A percentile compares a stretch with the other conserved stretches of the same genome.
Evolutionary conservation across 2,888 invertebrate genomes (phyloP).

Genomic region (Fragum fragum): DNA sequence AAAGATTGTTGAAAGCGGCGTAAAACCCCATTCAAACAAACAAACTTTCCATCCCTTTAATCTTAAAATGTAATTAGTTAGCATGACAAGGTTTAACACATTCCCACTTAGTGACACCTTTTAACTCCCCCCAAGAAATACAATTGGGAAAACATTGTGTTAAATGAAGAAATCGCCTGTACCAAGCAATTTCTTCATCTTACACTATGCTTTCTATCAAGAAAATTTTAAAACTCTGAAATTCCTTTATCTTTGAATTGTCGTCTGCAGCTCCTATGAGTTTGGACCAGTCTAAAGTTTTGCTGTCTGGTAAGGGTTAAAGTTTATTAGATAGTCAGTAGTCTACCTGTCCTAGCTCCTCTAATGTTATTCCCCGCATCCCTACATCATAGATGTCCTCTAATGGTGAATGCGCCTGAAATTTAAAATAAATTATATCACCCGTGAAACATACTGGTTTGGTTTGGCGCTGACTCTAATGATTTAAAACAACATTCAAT

Average conservation of each 20-base stretch:
- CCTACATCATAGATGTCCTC: conserved; percentile 36
- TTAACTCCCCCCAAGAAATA: too few relatives aligned
- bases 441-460: too few relatives aligned
- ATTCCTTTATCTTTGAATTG: too few relatives aligned
- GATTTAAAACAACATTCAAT: too few relatives aligned
- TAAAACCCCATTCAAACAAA: neutral
- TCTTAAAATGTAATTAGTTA: neutral
- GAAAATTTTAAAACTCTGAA: neutral
- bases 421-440: too few relatives aligned
- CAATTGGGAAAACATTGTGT: too few relatives aligned
- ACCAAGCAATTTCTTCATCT: conserved; percentile 2
- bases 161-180: neutral
- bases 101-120: too few relatives aligned
- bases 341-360: conserved; percentile 27
- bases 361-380: conserved; percentile 23
- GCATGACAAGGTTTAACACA: neutral
- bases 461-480: too few relatives aligned
- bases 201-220: neutral
- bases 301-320: too few relatives aligned
- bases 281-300: too few relatives aligned
- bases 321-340: neutral
- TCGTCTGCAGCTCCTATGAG: too few relatives aligned
- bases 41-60: neutral
- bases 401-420: conserved; percentile 42
- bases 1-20: too few relatives aligned